Evolutionary conservation across 2,113 vertebrate genomes (phyloP).

Genomic region (Cinclus mexicanus): DNA sequence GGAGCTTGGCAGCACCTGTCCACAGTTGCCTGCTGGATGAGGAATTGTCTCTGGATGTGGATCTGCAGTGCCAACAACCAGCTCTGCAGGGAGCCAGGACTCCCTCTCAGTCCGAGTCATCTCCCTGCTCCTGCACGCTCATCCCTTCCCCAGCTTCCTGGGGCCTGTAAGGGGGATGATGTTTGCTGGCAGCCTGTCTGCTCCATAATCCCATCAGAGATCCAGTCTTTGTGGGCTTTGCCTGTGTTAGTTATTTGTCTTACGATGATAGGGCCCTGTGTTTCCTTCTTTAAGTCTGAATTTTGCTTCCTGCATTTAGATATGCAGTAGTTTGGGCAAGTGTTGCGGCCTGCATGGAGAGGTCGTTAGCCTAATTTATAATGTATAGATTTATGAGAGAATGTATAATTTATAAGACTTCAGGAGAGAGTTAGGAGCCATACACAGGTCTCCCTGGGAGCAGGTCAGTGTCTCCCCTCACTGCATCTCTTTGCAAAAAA

Average conservation of each 20-base stretch:
- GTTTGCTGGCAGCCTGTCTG: neutral
- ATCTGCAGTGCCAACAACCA: neutral
- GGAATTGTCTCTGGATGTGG: neutral
- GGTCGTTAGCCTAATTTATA: neutral
- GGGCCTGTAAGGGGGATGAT: neutral
- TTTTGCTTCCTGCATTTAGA: neutral
- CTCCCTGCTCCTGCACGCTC: neutral
- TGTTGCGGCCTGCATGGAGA: rapidly evolving
- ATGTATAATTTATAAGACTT: neutral
- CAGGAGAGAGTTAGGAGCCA: neutral
- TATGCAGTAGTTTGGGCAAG: neutral
- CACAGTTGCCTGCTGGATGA: neutral
- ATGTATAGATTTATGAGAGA: neutral
- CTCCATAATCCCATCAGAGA: neutral
- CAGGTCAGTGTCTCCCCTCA: neutral
- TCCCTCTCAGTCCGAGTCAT: neutral
- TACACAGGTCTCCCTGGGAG: neutral
- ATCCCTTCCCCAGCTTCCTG: neutral
- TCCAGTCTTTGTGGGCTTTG: neutral
- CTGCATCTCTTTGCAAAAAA: neutral
- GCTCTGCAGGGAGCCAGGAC: neutral
- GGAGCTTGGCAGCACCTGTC: conserved; percentile 8
- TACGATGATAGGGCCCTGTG: neutral
- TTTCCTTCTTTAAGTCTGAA: neutral
- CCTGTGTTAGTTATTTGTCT: neutral